Base-by-base conservation (phyloP, 2,888 invertebrate genomes). In the Trilocha varians region DNA sequence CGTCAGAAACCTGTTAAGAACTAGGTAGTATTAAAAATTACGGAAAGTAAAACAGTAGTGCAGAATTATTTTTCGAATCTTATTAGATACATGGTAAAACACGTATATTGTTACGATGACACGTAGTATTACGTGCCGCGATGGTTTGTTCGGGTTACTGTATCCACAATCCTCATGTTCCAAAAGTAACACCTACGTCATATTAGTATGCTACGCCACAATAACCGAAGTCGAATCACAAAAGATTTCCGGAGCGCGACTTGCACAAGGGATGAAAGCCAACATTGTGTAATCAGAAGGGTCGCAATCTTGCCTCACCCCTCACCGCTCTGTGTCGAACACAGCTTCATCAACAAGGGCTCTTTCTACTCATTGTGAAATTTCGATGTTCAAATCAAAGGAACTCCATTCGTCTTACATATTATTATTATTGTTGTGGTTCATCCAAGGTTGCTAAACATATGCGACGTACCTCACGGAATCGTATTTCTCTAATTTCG, bases 251-350 rank as follows among this genome's bases (percentile, higher is more conserved):
- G 83, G 80, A 69, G 76, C 80, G 77, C 79, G 82, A 78, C 82
- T 82, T 75, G 78, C 79, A 80, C 82, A 78, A 78, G 79, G 80
- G 78, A 83, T 80, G 82, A 83, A 82, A 82, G 80, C 75, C 80
- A 74, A 82, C 83, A 80, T 80, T 82, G 80, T 83, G 84, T 85
- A 85, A 85, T 85, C 84, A 85, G 78, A 78, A 84, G 82, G 84
- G 84, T 80, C 83, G 78, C 80, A 83, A 83, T 83, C 80, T 79
- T 70, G 70, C 77, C 77, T 74, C 76, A 64, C 69, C 75, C 71
- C 70, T 63, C 65, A 54, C 65, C 64, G 49, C 64, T 48, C 67
- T 66, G 65, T 73, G 73, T 74, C 74, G 79, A 82, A 83, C 79
- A 79, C 72, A 71, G 79, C 79, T 79, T 84, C 80, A 83, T 83